Conservation (phyloP, 2,888 invertebrate species). For the Volucella inflata region DNA sequence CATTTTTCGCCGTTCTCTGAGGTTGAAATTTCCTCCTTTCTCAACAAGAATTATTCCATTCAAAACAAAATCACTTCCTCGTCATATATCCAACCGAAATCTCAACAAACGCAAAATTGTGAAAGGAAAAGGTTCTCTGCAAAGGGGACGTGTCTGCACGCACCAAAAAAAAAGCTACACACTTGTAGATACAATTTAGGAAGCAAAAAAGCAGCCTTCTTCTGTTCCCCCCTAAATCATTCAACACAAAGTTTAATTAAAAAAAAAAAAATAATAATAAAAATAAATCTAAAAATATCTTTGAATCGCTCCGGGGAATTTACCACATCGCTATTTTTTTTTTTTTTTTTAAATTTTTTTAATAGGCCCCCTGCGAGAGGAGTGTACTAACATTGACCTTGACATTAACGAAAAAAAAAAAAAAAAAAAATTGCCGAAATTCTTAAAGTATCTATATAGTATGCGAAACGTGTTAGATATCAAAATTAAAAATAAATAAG, state of each 20-base stretch:
- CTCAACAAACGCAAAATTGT: slow-evolving; percentile 34
- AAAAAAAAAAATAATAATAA: slow-evolving; percentile 4
- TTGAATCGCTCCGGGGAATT: slow-evolving; percentile 14
- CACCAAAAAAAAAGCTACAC: neutral
- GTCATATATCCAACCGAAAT: slow-evolving; percentile 15
- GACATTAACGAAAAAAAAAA: slow-evolving; percentile 49
- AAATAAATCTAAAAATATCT: slow-evolving; percentile 38
- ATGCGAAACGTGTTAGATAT: slow-evolving; percentile 21
- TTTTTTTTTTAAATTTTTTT: neutral
- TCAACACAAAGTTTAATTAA: slow-evolving; percentile 10
- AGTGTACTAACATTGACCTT: slow-evolving; percentile 52
- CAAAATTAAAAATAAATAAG: slow-evolving; percentile 15
- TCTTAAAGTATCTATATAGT: slow-evolving; percentile 6
- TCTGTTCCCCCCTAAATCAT: neutral
- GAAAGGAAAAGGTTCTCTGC: slow-evolving; percentile 42
- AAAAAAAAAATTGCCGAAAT: slow-evolving; percentile 31
- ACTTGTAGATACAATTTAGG: neutral
- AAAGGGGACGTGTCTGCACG: slow-evolving; percentile 32
- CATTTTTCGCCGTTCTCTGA: slow-evolving; percentile 1
- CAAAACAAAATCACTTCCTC: slow-evolving; percentile 45
- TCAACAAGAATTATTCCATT: slow-evolving; percentile 22
- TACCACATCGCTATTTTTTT: neutral
- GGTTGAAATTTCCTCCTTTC: neutral
- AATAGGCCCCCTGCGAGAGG: slow-evolving; percentile 6
- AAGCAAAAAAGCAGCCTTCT: too few relatives aligned